Evolutionary conservation across 2,888 invertebrate genomes (phyloP).

Genomic region (Sinohyriopsis cumingii): DNA sequence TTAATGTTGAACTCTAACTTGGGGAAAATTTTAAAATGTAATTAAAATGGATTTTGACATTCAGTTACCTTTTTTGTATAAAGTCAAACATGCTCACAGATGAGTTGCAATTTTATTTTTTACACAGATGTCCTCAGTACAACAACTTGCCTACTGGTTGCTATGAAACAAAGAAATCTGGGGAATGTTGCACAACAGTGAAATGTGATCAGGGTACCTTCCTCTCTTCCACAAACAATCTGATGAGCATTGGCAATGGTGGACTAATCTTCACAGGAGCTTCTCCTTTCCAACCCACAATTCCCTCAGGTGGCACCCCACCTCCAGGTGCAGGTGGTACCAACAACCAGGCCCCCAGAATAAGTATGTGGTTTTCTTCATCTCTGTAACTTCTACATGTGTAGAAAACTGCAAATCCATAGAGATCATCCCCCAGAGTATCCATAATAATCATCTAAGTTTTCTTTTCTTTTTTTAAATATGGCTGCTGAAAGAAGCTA

Average conservation of each 20-base stretch:
- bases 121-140: constrained; percentile 52
- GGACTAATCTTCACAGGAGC: constrained; percentile 45
- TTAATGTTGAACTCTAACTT: no score
- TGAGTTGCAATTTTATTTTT: no score
- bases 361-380: constrained; percentile 33
- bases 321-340: constrained; percentile 58
- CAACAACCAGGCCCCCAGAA: constrained; percentile 39
- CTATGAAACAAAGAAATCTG: constrained; percentile 43
- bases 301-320: constrained; percentile 44
- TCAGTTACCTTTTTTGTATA: no score
- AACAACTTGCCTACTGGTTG: constrained; percentile 52
- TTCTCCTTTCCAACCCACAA: constrained; percentile 42
- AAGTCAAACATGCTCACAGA: no score
- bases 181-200: constrained; percentile 51
- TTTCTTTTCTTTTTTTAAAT: no score
- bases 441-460: background rate
- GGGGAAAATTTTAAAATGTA: no score
- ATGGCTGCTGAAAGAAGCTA: no score
- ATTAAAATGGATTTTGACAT: no score
- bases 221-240: constrained; percentile 53
- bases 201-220: constrained; percentile 49
- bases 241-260: constrained; percentile 51
- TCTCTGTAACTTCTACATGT: background rate
- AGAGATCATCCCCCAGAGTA: background rate
- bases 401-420: background rate